phyloP scores from a whole-genome alignment of 2,797 vertebrate genomes.

The Rousettus madagascariensis region DNA sequence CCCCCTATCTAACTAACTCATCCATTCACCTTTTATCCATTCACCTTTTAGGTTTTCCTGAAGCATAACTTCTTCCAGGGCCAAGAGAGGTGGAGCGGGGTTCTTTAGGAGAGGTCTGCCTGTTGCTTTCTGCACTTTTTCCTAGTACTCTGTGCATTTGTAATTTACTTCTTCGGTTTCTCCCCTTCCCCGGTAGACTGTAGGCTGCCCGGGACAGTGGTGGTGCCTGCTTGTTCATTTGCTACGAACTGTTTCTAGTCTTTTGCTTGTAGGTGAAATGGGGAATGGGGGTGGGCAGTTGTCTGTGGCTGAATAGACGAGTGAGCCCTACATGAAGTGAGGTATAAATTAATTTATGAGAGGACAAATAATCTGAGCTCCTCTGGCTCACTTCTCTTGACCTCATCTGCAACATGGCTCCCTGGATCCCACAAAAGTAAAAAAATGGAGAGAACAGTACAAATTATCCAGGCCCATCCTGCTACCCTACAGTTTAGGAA shows the following conservation, averaged over 20 bases:
- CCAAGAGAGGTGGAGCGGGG: background rate
- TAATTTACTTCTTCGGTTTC: background rate
- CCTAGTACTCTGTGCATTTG: background rate
- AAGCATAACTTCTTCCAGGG: background rate
- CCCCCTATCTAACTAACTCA: too few relatives aligned
- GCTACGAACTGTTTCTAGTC: background rate
- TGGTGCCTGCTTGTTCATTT: background rate
- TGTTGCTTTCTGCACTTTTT: background rate
- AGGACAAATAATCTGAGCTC: background rate
- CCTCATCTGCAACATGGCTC: background rate
- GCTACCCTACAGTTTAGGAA: background rate
- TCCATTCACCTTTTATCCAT: background rate
- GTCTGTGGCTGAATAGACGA: background rate
- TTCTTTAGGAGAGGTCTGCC: background rate
- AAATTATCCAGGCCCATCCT: background rate
- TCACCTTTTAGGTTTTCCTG: background rate
- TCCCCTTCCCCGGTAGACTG: background rate
- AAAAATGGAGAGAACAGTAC: background rate
- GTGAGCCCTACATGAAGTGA: background rate
- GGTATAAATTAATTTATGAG: background rate
- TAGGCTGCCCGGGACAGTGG: background rate
- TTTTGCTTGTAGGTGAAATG: background rate
- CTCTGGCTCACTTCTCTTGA: fast-evolving
- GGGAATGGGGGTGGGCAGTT: background rate
- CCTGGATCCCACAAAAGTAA: background rate